Percentiles rank a stretch among this genome's conserved stretches.
These are phyloP conservation scores for Gymnogyps californianus DNA, from an alignment of 2,113 vertebrate species.

Conservation along the genomic window DNA sequence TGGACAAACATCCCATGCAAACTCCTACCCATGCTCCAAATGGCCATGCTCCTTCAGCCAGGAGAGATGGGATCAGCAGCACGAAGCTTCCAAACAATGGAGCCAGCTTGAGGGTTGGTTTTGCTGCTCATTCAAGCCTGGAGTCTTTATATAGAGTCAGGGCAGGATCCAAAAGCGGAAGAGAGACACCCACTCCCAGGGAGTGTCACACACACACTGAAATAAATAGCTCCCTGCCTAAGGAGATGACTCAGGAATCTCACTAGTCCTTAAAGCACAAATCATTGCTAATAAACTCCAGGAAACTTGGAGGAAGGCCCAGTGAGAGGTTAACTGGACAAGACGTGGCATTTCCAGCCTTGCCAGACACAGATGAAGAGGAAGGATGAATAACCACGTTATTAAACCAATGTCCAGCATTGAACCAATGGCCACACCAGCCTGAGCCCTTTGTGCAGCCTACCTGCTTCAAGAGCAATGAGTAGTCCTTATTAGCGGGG, in stretches of 20 bases:
- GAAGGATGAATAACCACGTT: background rate
- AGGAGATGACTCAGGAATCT: slow-evolving; percentile 59
- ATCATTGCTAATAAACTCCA: slow-evolving; percentile 25
- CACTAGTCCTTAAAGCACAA: slow-evolving; percentile 21
- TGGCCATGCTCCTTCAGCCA: background rate
- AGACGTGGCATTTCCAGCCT: background rate
- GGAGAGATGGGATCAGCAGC: background rate
- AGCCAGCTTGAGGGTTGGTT: slow-evolving; percentile 13
- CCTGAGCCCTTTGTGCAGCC: background rate
- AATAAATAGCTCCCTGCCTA: slow-evolving; percentile 57
- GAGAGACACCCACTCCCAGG: slow-evolving; percentile 58
- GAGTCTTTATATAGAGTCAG: slow-evolving; percentile 56
- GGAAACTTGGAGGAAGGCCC: background rate
- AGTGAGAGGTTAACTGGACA: background rate
- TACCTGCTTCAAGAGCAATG: background rate
- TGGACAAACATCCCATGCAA: background rate
- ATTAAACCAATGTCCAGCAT: fast-evolving
- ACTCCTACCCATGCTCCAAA: background rate
- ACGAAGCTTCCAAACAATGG: background rate
- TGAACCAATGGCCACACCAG: background rate
- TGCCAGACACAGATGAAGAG: background rate
- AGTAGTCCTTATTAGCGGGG: fast-evolving
- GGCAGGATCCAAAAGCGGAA: slow-evolving; percentile 60
- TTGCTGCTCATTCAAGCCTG: slow-evolving; percentile 50
- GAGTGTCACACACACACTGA: slow-evolving; percentile 42